These are phyloP conservation scores for Macroramphosus scolopax DNA, from an alignment of 2,797 vertebrate species.

Conservation along the genomic window DNA sequence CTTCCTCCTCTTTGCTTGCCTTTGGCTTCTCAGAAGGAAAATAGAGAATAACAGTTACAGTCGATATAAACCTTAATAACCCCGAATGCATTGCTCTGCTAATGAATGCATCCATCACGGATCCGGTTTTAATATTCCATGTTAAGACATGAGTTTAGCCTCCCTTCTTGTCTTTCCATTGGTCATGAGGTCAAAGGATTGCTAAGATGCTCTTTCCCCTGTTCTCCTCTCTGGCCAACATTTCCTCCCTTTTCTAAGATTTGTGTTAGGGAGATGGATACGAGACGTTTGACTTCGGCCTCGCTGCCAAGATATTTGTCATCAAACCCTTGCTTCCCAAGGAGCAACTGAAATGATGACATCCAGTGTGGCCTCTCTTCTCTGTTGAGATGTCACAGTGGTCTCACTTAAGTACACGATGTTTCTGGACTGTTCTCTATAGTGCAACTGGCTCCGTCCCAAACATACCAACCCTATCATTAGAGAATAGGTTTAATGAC, in stretches of 20 bases:
- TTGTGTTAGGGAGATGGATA: conserved; percentile 31
- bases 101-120: conserved; percentile 7
- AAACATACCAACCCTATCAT: conserved; percentile 25
- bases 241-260: conserved; percentile 26
- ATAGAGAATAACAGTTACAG: conserved; percentile 21
- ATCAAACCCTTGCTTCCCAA: conserved; percentile 21
- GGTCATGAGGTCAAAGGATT: conserved; percentile 28
- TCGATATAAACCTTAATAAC: conserved; percentile 14
- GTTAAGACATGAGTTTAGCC: conserved; percentile 11
- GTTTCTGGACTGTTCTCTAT: conserved; percentile 16
- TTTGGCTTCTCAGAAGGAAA: background rate
- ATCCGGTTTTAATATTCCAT: conserved; percentile 12
- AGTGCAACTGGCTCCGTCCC: conserved; percentile 8
- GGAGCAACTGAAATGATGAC: conserved; percentile 21
- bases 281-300: conserved; percentile 24
- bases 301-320: conserved; percentile 27
- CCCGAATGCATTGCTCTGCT: too few relatives aligned
- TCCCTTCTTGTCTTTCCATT: conserved; percentile 10
- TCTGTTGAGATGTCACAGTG: conserved; percentile 28
- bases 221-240: conserved; percentile 22
- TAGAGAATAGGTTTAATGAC: conserved; percentile 38
- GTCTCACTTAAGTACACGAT: conserved; percentile 24
- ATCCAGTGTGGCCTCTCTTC: conserved; percentile 16
- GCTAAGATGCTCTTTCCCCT: conserved; percentile 26
- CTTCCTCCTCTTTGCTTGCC: conserved; percentile 22